Percentiles rank a stretch among this genome's conserved stretches.
phyloP scores from a whole-genome alignment of 2,888 invertebrate species.

The Drosophila melanosoma region DNA sequence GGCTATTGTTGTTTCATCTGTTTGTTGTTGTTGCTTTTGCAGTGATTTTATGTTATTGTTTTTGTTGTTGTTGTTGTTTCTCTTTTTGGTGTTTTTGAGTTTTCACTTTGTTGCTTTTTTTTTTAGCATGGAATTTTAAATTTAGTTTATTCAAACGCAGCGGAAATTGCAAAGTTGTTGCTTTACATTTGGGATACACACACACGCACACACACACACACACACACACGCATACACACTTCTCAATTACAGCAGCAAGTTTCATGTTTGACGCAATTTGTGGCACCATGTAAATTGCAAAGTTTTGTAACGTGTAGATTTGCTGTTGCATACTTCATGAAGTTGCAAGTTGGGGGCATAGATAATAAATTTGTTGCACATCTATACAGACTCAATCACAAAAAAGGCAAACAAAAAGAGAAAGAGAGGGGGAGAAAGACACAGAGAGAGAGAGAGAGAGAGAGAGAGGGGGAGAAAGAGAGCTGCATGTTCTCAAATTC shows the following conservation, averaged over 20 bases:
- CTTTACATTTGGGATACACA: conserved; percentile 47
- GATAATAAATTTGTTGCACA: conserved; percentile 45
- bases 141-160: conserved; percentile 62
- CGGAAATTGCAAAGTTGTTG: conserved; percentile 77
- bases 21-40: conserved; percentile 19
- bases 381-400: conserved; percentile 8
- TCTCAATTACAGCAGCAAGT: conserved; percentile 50
- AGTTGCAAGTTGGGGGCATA: conserved; percentile 30
- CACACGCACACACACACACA: conserved; percentile 6
- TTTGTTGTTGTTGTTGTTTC: conserved; percentile 41
- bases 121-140: conserved; percentile 62
- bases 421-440: too few species aligned
- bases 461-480: too few species aligned
- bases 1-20: conserved; percentile 22
- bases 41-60: conserved; percentile 28
- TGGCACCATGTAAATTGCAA: conserved; percentile 55
- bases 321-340: conserved; percentile 30
- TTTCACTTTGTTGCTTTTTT: conserved; percentile 14
- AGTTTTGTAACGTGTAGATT: conserved; percentile 36
- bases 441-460: background rate
- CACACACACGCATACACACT: conserved; percentile 16
- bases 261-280: conserved; percentile 33
- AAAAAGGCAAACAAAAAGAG: conserved; percentile 1
- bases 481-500: background rate
- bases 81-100: conserved; percentile 33